phyloP scores from a whole-genome alignment of 2,888 invertebrate genomes.

The Ypsolopha sequella region DNA sequence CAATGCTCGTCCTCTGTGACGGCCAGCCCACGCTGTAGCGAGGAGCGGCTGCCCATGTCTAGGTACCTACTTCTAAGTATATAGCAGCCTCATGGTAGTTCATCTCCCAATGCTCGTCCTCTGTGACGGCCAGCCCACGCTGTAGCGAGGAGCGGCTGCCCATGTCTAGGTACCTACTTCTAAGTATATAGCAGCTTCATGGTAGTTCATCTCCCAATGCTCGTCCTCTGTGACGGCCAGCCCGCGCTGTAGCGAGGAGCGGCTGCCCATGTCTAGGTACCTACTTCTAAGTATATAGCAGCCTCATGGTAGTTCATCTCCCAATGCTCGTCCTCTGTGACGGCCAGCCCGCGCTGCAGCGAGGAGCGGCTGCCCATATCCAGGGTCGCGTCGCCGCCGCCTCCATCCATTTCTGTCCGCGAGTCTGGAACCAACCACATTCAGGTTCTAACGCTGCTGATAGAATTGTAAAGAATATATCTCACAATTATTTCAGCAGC shows the following conservation, averaged over 20 bases:
- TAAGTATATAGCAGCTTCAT: no score
- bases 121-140: no score
- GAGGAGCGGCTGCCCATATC: conserved; percentile 76
- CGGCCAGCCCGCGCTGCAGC: conserved; percentile 65
- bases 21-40: no score
- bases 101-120: no score
- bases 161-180: conserved; percentile 74
- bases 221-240: no score
- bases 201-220: no score
- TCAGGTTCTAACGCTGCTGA: conserved; percentile 2
- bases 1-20: no score
- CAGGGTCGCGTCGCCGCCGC: conserved; percentile 52
- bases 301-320: no score
- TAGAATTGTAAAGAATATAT: conserved; percentile 1
- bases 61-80: no score
- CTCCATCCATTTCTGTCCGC: conserved; percentile 34
- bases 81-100: no score
- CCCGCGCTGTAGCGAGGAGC: no score
- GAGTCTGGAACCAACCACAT: conserved; percentile 34
- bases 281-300: no score
- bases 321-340: conserved; percentile 77
- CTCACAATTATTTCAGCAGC: neutral
- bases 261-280: conserved; percentile 74
- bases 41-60: conserved; percentile 75
- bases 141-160: conserved; percentile 75